Percentiles rank a stretch among this genome's conserved stretches.
Evolutionary conservation across 2,113 vertebrate species (phyloP).

Genomic region (Archocentrus centrarchus): DNA sequence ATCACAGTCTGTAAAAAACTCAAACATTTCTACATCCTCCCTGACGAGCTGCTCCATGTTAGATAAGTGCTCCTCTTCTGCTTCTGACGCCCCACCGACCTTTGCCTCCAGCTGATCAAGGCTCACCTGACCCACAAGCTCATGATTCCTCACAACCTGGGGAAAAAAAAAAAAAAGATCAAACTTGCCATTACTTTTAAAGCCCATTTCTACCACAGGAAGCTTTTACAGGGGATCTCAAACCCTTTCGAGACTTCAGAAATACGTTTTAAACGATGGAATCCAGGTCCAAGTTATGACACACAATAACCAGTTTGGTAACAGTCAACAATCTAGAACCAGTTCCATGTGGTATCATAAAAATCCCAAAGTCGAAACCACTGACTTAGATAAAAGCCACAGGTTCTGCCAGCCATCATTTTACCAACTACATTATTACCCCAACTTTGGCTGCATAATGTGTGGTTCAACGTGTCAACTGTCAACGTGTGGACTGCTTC

Average conservation of each 20-base stretch:
- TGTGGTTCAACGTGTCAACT: too few species aligned
- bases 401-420: too few species aligned
- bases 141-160: conserved; percentile 72
- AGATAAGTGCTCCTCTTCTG: not conserved
- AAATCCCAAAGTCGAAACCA: too few species aligned
- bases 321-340: too few species aligned
- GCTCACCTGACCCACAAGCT: conserved; percentile 71
- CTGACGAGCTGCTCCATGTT: not conserved
- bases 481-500: too few species aligned
- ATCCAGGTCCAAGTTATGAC: not conserved
- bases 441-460: too few species aligned
- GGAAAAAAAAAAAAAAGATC: not conserved
- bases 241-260: too few species aligned
- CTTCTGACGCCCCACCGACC: not conserved
- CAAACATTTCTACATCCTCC: conserved; percentile 1
- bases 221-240: not conserved
- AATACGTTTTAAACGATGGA: too few species aligned
- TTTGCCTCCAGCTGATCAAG: conserved; percentile 50
- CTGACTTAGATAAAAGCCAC: too few species aligned
- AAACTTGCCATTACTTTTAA: not conserved
- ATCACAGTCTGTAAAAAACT: not conserved
- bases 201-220: too few species aligned
- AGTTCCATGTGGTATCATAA: too few species aligned
- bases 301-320: not conserved
- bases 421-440: too few species aligned